Conservation (phyloP, 1,140 invertebrate species). For the Luehdorfia chinensis region DNA sequence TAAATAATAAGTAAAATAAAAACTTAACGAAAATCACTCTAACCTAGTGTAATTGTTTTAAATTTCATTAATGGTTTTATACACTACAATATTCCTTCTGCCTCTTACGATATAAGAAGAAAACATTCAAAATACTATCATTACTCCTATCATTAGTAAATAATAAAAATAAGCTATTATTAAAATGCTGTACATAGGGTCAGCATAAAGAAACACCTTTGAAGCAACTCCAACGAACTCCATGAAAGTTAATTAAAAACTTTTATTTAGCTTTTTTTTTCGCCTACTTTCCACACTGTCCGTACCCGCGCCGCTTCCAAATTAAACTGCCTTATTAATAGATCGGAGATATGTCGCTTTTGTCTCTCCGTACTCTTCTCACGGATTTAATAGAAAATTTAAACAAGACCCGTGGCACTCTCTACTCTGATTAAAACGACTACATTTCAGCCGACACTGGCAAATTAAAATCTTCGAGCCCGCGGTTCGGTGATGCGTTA, state of each 20-base stretch:
- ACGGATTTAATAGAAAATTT: conserved; percentile 70
- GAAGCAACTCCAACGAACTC: conserved; percentile 2
- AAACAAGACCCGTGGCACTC: conserved; percentile 53
- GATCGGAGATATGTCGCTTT: conserved; percentile 65
- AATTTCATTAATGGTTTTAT: too few relatives aligned
- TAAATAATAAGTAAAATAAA: too few relatives aligned
- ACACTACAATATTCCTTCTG: too few relatives aligned
- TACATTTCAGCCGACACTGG: conserved; percentile 43
- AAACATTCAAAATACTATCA: too few relatives aligned
- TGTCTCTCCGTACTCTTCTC: conserved; percentile 48
- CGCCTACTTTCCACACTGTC: conserved; percentile 38
- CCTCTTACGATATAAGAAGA: too few relatives aligned
- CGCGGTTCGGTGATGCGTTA: conserved; percentile 34
- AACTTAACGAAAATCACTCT: too few relatives aligned
- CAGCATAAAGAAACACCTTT: conserved; percentile 7
- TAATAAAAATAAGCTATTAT: conserved; percentile 2
- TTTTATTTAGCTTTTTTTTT: conserved; percentile 24
- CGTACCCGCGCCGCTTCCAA: conserved; percentile 33
- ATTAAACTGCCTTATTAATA: conserved; percentile 72
- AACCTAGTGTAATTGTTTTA: too few relatives aligned
- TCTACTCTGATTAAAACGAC: conserved; percentile 59
- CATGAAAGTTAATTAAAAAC: conserved; percentile 32
- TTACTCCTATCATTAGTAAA: conserved; percentile 8
- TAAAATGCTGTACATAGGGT: conserved; percentile 6
- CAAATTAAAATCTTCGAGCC: conserved; percentile 65